A percentile compares a stretch with the other conserved stretches of the same genome.
Evolutionary conservation across 92 coral and sea anemone genomes (phyloP).

Genomic region (Porites lobata): DNA sequence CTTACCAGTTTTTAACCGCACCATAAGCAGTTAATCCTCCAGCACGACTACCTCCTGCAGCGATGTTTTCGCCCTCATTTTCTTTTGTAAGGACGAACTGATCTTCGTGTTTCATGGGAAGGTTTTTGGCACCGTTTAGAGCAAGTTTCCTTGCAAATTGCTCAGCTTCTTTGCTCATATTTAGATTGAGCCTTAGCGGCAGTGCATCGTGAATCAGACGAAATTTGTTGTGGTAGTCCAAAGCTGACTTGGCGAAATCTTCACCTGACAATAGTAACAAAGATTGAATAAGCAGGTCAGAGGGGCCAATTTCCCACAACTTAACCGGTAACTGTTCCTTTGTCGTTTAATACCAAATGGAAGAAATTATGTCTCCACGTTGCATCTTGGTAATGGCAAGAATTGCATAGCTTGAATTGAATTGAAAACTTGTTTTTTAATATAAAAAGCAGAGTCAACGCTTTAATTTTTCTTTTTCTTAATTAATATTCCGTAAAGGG

Average conservation of each 20-base stretch:
- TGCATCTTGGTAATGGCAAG: no score
- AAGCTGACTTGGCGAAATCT: constrained; percentile 62
- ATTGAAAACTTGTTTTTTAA: no score
- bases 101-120: constrained; percentile 68
- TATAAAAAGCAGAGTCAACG: no score
- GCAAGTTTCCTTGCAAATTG: constrained; percentile 80
- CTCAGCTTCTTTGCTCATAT: constrained; percentile 74
- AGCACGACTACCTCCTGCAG: constrained; percentile 65
- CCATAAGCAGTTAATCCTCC: constrained; percentile 48
- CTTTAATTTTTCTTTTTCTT: no score
- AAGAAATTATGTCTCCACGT: no score
- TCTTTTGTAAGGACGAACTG: constrained; percentile 50
- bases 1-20: constrained; percentile 77
- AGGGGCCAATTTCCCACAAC: no score
- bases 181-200: constrained; percentile 64
- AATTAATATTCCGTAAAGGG: no score
- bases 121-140: constrained; percentile 67
- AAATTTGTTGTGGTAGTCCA: constrained; percentile 77
- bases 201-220: constrained; percentile 81
- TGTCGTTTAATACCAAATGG: no score
- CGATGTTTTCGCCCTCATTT: constrained; percentile 79
- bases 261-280: neutral
- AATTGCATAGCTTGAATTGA: no score
- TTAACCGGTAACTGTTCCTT: no score
- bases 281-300: neutral